Percentiles rank a stretch among this genome's conserved stretches.
phyloP scores from a whole-genome alignment of 2,113 vertebrate genomes.

The Charina bottae region DNA sequence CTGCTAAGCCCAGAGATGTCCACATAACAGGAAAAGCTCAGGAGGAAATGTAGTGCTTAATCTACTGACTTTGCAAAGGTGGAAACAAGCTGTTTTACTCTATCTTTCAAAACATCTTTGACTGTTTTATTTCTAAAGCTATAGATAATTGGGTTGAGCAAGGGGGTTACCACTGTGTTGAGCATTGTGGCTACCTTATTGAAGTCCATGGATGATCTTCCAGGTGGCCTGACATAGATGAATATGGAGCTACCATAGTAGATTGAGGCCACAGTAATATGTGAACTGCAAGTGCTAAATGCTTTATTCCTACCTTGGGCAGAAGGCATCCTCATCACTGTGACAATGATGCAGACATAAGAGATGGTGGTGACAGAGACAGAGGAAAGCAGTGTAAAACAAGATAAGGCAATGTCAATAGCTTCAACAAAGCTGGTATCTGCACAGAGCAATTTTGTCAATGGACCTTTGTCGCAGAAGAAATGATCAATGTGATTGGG shows the following conservation, averaged over 20 bases:
- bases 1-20: neutral
- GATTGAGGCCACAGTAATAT: slow-evolving; percentile 57
- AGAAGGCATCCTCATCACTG: slow-evolving; percentile 51
- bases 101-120: slow-evolving; percentile 8
- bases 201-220: neutral
- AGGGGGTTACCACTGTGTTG: slow-evolving; percentile 5
- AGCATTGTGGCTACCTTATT: slow-evolving; percentile 4
- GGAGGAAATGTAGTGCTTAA: neutral
- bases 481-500: slow-evolving; percentile 57
- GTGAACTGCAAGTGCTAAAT: slow-evolving; percentile 60
- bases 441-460: slow-evolving; percentile 62
- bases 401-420: slow-evolving; percentile 57
- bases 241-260: slow-evolving; percentile 63
- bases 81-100: neutral
- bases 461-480: slow-evolving; percentile 72
- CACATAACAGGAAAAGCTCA: neutral
- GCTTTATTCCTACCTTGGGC: slow-evolving; percentile 49
- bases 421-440: slow-evolving; percentile 42
- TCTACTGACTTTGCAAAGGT: neutral
- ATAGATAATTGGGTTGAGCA: slow-evolving; percentile 3
- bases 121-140: slow-evolving; percentile 13
- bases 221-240: slow-evolving; percentile 57
- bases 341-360: slow-evolving; percentile 46
- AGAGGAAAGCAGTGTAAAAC: slow-evolving; percentile 57
- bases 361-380: slow-evolving; percentile 58